Conservation (phyloP, 2,888 invertebrate genomes). For the Dicyrtoma fusca region DNA sequence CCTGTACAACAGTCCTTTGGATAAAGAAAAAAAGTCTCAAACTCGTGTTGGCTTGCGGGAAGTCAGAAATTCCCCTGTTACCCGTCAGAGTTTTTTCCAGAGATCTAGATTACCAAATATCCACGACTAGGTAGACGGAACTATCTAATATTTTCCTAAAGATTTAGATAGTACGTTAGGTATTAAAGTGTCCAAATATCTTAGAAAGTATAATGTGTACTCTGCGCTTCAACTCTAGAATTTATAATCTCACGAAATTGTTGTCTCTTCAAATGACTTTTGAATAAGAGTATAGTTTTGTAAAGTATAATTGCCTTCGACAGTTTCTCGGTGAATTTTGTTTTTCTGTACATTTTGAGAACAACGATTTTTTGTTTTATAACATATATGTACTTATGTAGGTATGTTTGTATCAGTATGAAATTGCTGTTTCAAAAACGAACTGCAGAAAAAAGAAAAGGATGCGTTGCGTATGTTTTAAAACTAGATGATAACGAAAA, state of each 20-base stretch:
- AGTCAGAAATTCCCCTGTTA: slow-evolving; percentile 23
- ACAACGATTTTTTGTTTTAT: no score
- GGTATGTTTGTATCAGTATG: no score
- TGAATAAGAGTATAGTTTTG: background rate
- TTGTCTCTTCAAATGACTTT: background rate
- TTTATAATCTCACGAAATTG: no score
- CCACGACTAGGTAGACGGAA: no score
- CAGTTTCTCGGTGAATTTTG: no score
- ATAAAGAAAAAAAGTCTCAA: background rate
- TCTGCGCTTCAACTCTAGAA: no score
- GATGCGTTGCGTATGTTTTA: no score
- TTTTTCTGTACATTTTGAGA: background rate
- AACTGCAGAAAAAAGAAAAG: no score
- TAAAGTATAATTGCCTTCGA: background rate
- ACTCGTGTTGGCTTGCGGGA: slow-evolving; percentile 20
- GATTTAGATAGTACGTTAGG: background rate
- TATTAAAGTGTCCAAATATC: background rate
- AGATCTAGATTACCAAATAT: background rate
- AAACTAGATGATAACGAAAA: no score
- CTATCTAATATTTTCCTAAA: background rate
- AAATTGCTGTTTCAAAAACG: no score
- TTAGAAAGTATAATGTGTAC: no score
- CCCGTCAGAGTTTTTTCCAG: slow-evolving; percentile 31
- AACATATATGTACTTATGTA: no score
- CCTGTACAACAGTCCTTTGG: slow-evolving; percentile 10